Conservation (phyloP, 1,140 invertebrate genomes). For the Euura lappo region DNA sequence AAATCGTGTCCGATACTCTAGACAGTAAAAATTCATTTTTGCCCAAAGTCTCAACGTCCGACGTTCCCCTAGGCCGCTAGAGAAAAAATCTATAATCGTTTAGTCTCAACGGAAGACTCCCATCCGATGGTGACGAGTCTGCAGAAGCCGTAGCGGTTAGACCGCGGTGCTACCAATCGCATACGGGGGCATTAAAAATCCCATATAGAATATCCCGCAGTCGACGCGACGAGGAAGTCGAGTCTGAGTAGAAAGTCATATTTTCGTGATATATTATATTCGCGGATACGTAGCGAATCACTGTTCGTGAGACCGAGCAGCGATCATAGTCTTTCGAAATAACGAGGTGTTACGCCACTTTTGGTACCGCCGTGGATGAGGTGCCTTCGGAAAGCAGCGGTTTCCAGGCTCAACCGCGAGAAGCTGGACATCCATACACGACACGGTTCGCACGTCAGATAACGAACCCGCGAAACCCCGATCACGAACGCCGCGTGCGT, state of each 20-base stretch:
- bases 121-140: not conserved
- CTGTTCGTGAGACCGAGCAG: not conserved
- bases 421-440: not conserved
- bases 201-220: not conserved
- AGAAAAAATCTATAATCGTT: not conserved
- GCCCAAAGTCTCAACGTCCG: not conserved
- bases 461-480: not conserved
- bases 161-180: not conserved
- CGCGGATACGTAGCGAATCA: not conserved
- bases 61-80: not conserved
- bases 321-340: not conserved
- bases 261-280: not conserved
- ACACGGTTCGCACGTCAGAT: not conserved
- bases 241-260: not conserved
- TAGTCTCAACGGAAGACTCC: too few species aligned
- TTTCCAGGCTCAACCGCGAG: not conserved
- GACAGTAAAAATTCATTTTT: too few species aligned
- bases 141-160: not conserved
- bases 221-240: not conserved
- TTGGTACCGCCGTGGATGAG: conserved; percentile 2
- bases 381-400: not conserved
- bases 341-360: conserved; percentile 6
- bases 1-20: not conserved
- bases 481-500: not conserved
- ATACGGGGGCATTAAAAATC: not conserved